phyloP scores from a whole-genome alignment of 92 coral and sea anemone species.

The Montipora capitata region DNA sequence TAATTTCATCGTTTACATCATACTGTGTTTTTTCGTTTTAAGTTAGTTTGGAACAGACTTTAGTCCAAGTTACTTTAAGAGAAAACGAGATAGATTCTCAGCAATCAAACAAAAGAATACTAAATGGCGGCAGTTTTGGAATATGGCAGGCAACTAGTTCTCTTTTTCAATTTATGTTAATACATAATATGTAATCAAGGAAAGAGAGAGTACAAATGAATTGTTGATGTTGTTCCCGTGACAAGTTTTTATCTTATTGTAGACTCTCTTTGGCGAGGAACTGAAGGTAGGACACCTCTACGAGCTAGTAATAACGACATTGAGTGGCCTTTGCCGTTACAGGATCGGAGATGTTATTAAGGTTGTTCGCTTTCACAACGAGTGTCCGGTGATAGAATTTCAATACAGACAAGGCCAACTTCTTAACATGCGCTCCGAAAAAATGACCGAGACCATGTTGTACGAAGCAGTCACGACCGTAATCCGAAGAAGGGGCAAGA shows the following conservation, averaged over 20 bases:
- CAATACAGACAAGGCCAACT: constrained; percentile 70
- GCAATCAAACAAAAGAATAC: too few species aligned
- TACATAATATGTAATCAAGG: too few species aligned
- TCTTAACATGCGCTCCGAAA: constrained; percentile 70
- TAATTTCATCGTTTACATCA: too few species aligned
- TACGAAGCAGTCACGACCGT: constrained; percentile 60
- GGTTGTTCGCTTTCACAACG: constrained; percentile 59
- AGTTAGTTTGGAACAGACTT: too few species aligned
- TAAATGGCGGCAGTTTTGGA: too few species aligned
- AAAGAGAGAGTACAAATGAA: too few species aligned
- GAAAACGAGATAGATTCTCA: too few species aligned
- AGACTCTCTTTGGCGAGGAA: constrained; percentile 69
- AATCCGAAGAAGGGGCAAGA: constrained; percentile 24
- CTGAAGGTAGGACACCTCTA: constrained; percentile 36
- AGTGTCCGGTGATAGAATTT: constrained; percentile 64
- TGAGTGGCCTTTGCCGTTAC: constrained; percentile 66
- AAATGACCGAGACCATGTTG: constrained; percentile 59
- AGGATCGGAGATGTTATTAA: constrained; percentile 72
- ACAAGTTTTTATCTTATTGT: background rate
- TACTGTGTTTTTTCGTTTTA: too few species aligned
- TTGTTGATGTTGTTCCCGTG: background rate
- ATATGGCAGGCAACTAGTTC: too few species aligned
- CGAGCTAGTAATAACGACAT: constrained; percentile 66
- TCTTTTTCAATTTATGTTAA: too few species aligned
- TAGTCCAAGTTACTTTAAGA: too few species aligned